Conservation (phyloP, 2,113 vertebrate genomes). For the Microtus richardsoni region DNA sequence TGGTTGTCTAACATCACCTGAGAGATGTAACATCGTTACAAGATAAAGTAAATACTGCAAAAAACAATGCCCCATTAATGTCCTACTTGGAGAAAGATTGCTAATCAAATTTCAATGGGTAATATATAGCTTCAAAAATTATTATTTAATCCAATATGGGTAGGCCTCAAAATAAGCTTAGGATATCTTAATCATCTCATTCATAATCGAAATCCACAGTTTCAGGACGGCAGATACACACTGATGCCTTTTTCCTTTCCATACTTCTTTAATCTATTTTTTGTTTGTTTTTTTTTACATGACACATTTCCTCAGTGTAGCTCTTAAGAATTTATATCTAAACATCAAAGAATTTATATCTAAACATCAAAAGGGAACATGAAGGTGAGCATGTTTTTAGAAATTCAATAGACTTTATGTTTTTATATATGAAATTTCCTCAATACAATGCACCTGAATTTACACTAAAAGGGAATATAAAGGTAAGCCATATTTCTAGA, state of each 20-base stretch:
- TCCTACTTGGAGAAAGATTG: neutral
- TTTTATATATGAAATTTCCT: neutral
- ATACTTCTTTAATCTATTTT: neutral
- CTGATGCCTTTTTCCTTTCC: neutral
- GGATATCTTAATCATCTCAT: neutral
- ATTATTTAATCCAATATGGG: neutral
- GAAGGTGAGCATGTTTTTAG: neutral
- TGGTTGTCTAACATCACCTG: neutral
- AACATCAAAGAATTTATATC: neutral
- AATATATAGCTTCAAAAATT: neutral
- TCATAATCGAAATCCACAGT: neutral
- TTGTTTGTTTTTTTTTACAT: neutral
- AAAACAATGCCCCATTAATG: neutral
- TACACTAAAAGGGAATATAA: neutral
- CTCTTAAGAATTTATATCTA: neutral
- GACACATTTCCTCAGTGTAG: slow-evolving; percentile 8
- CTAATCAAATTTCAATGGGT: neutral
- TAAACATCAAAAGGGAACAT: neutral
- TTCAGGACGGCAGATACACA: neutral
- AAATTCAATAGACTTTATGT: neutral
- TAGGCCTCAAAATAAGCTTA: neutral
- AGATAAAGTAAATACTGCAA: neutral
- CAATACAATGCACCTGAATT: neutral
- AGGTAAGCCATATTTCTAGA: neutral
- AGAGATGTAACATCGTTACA: neutral